Evolutionary conservation across 2,113 vertebrate species (phyloP).

Genomic region (Vombatus ursinus): DNA sequence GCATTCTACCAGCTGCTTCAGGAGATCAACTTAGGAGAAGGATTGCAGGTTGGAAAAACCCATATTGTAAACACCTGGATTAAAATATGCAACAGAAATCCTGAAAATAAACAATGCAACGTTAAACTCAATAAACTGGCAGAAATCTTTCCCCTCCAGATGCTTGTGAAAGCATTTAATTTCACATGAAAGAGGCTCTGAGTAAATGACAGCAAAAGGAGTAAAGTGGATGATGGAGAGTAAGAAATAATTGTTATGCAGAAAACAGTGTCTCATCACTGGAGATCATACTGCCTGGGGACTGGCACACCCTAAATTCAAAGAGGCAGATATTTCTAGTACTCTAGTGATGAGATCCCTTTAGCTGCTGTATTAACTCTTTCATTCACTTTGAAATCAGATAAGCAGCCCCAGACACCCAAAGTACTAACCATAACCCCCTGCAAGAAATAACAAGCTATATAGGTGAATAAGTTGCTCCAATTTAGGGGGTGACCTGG

Average conservation of each 20-base stretch:
- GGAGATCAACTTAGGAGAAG: slow-evolving; percentile 27
- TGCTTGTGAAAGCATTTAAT: slow-evolving; percentile 33
- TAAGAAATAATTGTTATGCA: background rate
- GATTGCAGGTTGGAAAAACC: slow-evolving; percentile 38
- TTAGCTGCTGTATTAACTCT: background rate
- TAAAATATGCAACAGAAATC: slow-evolving; percentile 56
- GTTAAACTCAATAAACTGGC: slow-evolving; percentile 54
- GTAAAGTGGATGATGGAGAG: background rate
- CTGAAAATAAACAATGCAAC: slow-evolving; percentile 57
- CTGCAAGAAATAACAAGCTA: background rate
- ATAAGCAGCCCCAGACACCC: background rate
- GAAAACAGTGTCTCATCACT: background rate
- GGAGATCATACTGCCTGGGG: background rate
- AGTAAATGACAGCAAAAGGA: background rate
- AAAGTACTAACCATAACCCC: background rate
- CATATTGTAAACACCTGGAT: slow-evolving; percentile 67
- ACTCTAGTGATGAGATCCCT: background rate
- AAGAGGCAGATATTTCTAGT: background rate
- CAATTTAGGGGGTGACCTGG: background rate
- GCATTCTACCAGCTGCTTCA: slow-evolving; percentile 44
- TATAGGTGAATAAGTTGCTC: background rate
- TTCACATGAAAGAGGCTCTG: slow-evolving; percentile 41
- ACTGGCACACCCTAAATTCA: background rate
- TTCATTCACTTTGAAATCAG: background rate
- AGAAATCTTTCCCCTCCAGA: slow-evolving; percentile 22